These are phyloP conservation scores for Mastigias papua DNA, from an alignment of 30 jellyfish, hydroid and myxozoan genomes.

Conservation along the genomic window DNA sequence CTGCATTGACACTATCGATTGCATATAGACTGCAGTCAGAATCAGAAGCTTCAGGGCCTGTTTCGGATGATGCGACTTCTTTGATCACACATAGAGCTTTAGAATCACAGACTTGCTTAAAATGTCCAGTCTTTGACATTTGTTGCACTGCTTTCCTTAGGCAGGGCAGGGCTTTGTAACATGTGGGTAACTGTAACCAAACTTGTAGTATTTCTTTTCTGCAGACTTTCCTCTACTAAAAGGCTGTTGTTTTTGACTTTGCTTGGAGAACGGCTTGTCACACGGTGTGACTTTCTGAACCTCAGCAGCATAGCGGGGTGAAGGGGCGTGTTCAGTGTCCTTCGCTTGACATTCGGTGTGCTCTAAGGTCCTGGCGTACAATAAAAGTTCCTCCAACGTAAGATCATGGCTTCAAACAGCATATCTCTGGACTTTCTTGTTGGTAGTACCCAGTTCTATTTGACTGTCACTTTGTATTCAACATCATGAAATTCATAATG, in stretches of 20 bases:
- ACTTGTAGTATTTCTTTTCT: slow-evolving; percentile 15
- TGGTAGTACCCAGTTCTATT: no score
- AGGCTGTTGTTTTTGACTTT: no score
- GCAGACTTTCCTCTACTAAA: slow-evolving; percentile 10
- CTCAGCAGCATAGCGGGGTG: neutral
- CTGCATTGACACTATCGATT: neutral
- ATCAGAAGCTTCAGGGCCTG: neutral
- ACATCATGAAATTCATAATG: no score
- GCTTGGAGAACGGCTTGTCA: no score
- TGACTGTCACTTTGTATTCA: no score
- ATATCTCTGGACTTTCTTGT: no score
- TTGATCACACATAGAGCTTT: neutral
- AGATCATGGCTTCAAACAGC: no score
- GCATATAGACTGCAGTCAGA: neutral
- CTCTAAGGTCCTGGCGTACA: no score
- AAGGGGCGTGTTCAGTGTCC: no score
- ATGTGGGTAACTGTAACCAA: slow-evolving; percentile 49
- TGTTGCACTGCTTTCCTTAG: slow-evolving; percentile 32
- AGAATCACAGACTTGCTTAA: slow-evolving; percentile 14
- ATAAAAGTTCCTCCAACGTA: no score
- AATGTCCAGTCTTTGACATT: slow-evolving; percentile 7
- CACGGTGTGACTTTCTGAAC: neutral
- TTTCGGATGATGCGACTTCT: neutral
- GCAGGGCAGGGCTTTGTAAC: slow-evolving; percentile 42
- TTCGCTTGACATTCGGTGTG: no score